Evolutionary conservation across 2,113 vertebrate species (phyloP).

Genomic region (Apistogramma diplotaenia): DNA sequence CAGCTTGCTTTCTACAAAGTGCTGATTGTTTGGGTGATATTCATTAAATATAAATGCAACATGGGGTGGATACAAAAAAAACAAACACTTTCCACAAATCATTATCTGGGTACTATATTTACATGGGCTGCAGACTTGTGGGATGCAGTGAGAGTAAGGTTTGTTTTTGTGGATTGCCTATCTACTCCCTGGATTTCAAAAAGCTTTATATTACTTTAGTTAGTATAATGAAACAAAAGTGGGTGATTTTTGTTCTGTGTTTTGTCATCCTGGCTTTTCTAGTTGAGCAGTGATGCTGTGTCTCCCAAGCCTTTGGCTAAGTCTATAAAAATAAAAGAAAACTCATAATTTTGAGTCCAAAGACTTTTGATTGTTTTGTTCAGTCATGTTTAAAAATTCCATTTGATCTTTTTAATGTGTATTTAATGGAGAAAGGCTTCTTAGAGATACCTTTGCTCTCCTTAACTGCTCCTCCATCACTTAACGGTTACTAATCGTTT

Average conservation of each 20-base stretch:
- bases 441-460: neutral
- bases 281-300: neutral
- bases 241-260: neutral
- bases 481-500: neutral
- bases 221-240: neutral
- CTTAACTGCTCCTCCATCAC: neutral
- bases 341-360: neutral
- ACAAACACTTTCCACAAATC: neutral
- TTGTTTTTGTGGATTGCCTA: neutral
- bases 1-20: neutral
- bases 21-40: neutral
- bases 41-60: constrained; percentile 23
- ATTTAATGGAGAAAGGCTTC: neutral
- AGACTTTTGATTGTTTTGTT: neutral
- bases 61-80: neutral
- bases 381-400: neutral
- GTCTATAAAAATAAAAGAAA: neutral
- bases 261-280: neutral
- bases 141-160: neutral
- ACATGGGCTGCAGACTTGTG: neutral
- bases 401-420: neutral
- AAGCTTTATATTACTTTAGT: neutral
- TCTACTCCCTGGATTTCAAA: neutral
- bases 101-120: neutral
- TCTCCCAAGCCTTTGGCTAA: neutral